These are phyloP conservation scores for Spea hammondii DNA, from an alignment of 2,797 vertebrate species.

Conservation along the genomic window DNA sequence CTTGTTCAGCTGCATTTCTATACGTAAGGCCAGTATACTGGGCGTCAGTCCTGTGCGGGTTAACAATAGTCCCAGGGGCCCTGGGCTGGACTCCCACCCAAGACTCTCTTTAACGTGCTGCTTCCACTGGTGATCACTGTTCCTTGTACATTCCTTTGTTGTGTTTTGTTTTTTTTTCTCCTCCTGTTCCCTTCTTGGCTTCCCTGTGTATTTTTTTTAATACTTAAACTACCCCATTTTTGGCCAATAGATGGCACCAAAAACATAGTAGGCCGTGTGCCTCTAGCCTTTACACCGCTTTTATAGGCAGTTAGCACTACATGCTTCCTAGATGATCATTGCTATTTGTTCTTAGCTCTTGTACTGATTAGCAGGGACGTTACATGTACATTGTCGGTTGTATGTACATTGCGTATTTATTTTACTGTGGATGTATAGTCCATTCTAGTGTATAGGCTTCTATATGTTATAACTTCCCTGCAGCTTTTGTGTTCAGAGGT, in stretches of 20 bases:
- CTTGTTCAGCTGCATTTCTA: conserved; percentile 63
- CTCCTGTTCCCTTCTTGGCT: conserved; percentile 23
- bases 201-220: background rate
- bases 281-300: conserved; percentile 8
- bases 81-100: conserved; percentile 45
- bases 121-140: conserved; percentile 59
- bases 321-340: conserved; percentile 34
- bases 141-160: conserved; percentile 33
- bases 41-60: conserved; percentile 60
- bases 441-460: conserved; percentile 1
- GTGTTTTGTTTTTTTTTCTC: conserved; percentile 30
- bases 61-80: conserved; percentile 56
- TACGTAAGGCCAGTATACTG: conserved; percentile 80
- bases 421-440: conserved; percentile 27
- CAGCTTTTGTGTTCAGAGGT: conserved; percentile 12
- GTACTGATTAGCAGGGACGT: background rate
- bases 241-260: conserved; percentile 13
- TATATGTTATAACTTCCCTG: conserved; percentile 38
- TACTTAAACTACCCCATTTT: background rate
- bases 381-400: conserved; percentile 9
- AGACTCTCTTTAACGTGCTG: conserved; percentile 56
- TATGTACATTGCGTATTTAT: conserved; percentile 45
- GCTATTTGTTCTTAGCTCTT: background rate
- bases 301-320: conserved; percentile 42
- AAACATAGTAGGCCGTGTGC: background rate